Percentiles rank a stretch among this genome's conserved stretches.
Evolutionary conservation across 2,113 vertebrate species (phyloP).

Genomic region (Vimba vimba): DNA sequence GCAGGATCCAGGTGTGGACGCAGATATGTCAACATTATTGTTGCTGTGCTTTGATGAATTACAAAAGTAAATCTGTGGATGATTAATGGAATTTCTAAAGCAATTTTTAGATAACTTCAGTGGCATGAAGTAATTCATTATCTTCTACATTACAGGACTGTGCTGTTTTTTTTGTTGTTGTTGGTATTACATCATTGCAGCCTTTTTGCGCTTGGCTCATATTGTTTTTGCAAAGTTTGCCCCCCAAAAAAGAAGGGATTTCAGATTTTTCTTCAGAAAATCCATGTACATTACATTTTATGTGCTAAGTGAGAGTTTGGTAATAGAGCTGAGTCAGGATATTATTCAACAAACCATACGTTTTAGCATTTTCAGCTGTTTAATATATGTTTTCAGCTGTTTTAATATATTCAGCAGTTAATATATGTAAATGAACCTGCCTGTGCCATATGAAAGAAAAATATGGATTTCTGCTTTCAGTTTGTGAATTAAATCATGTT

Average conservation of each 20-base stretch:
- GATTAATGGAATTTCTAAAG: neutral
- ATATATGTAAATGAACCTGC: conserved; percentile 1
- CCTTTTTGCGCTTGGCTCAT: neutral
- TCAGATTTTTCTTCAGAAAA: neutral
- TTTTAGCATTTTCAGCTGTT: neutral
- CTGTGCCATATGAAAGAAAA: neutral
- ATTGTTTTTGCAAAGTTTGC: neutral
- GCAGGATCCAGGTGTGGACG: neutral
- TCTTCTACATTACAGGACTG: neutral
- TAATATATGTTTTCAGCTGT: no score
- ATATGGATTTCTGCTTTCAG: neutral
- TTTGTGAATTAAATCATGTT: neutral
- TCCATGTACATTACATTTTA: neutral
- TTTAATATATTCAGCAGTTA: no score
- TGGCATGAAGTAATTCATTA: neutral
- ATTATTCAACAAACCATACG: neutral
- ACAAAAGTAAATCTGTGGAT: neutral
- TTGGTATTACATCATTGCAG: neutral
- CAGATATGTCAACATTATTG: neutral
- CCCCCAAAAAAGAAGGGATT: neutral
- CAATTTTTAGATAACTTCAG: neutral
- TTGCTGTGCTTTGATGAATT: neutral
- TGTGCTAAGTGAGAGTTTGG: neutral
- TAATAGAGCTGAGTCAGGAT: neutral
- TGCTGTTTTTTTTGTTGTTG: neutral